Evolutionary conservation across 2,888 invertebrate genomes (phyloP), one percentile per base, ranked within the genome.

Genomic region (Folsomia manolachei): DNA sequence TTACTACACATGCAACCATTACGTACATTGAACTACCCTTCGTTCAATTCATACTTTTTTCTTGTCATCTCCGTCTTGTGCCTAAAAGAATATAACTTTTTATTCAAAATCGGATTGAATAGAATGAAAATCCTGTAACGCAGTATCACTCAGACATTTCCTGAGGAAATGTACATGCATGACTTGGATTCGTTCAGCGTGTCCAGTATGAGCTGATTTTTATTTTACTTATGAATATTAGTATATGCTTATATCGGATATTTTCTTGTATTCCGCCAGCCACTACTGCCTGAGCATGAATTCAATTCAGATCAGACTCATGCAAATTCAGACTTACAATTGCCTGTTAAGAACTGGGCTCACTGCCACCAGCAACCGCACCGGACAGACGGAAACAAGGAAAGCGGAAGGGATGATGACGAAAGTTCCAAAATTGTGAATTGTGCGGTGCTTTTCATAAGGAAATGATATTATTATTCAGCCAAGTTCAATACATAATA

Each of bases 71-170:
- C 21, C 21, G 39, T 39, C 21, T 66, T 39, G 65, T 66, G 52
- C 39, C n/a, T n/a, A 27, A 23, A 52, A 27, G 52, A 66, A 66
- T 66, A 66, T 39, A 52, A 52, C 65, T 51, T 21, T 9, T 66
- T 21, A 19, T 66, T 51, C 23, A 66, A 66, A 66, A 66, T 66
- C 65, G 52, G 65, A 66, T 52, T 52, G 65, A 66, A 66, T 66
- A 23, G 52, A 66, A 66, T 66, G 14, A 64, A 66, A 66, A 64
- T 23, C 18, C 7, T 21, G 18, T 56, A 56, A 56, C 14, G 14
- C 4, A 9, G 39, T 39, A 39, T 9, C 4, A 39, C 7, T 39
- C 4, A 4, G 14, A 9, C 39, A 39, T 14, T 39, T 39, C 39
- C 39, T 4, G 7, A 14, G 4, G 39, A 14, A 9, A 14, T 39